Evolutionary conservation across 53 echinoderm and acorn worm species (phyloP), one percentile per base, ranked within the genome.

Genomic region (Apostichopus leukothele): DNA sequence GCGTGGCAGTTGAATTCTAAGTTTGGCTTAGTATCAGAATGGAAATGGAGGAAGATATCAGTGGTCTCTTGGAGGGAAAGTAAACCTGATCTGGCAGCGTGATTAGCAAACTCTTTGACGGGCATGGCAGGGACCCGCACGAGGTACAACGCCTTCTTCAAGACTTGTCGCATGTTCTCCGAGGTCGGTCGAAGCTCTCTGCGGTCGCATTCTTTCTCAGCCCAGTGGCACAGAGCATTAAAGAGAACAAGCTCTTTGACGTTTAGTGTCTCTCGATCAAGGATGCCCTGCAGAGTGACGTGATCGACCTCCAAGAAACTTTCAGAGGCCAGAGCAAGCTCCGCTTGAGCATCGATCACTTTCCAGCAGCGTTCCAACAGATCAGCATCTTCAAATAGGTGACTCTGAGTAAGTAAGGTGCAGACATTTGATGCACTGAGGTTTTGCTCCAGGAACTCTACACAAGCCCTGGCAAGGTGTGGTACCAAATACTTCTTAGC

Each of bases 401-500:
- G 95, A 60, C 95, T 97, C 77, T 97, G 98, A 53, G 95, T 97
- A 14, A 97, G 86, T 55, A 97, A 83, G 1, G 95, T 92, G 60
- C 98, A 97, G 10, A 95, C 98, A 79, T 97, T 97, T 26, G 92
- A 79, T 11, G 98, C 98, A 86, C 95, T 95, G 26, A 97, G 91
- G 71, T 94, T 97, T 14, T 87, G 91, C 88, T 97, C 98, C 12
- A 97, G 88, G 89, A 95, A 97, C 53, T 94, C 92, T 20, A 97
- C 98, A 87, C 98, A 97, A 5, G 94, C 93, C 3, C 92, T 87
- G 75, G 98, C 95, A 63, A 97, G 94, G 90, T 97, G 93, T 57
- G 98, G 98, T 52, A 97, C 95, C 39, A 95, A 87, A 90, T 97
- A 97, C 87, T 97, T 97, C 89, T 97, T 97, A 77, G 98, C 95